phyloP scores from a whole-genome alignment of 1,140 invertebrate genomes.

The Periplaneta americana region DNA sequence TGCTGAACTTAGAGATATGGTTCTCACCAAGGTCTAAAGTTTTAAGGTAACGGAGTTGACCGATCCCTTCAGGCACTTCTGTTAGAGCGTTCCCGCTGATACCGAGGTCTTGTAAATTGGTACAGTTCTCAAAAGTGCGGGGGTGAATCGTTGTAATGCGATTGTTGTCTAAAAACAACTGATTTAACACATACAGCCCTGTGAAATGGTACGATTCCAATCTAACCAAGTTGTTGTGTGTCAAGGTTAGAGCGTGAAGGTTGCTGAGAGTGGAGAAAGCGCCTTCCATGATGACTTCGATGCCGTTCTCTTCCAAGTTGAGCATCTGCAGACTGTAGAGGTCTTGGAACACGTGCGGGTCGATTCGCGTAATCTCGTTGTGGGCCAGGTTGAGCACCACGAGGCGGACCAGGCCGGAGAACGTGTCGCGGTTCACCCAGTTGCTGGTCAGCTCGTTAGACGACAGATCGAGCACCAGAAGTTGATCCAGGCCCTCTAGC shows the following conservation, averaged over 20 bases:
- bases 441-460: conserved; percentile 69
- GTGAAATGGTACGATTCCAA: conserved; percentile 64
- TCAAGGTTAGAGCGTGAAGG: conserved; percentile 67
- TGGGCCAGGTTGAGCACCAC: conserved; percentile 69
- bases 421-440: conserved; percentile 74
- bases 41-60: conserved; percentile 63
- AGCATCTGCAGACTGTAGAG: conserved; percentile 70
- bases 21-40: conserved; percentile 84
- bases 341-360: conserved; percentile 66
- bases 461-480: conserved; percentile 72
- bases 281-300: conserved; percentile 62
- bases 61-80: conserved; percentile 69
- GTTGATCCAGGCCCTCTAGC: conserved; percentile 65
- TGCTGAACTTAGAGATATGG: conserved; percentile 57
- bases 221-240: conserved; percentile 61
- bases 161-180: conserved; percentile 71
- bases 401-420: conserved; percentile 62
- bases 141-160: conserved; percentile 59
- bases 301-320: conserved; percentile 69
- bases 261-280: conserved; percentile 70
- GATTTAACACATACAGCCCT: conserved; percentile 64
- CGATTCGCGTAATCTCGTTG: conserved; percentile 65
- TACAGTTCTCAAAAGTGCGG: conserved; percentile 73
- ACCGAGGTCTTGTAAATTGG: conserved; percentile 76
- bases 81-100: conserved; percentile 77